Conservation (phyloP, 1,140 invertebrate species). For the Sinella curviseta region DNA sequence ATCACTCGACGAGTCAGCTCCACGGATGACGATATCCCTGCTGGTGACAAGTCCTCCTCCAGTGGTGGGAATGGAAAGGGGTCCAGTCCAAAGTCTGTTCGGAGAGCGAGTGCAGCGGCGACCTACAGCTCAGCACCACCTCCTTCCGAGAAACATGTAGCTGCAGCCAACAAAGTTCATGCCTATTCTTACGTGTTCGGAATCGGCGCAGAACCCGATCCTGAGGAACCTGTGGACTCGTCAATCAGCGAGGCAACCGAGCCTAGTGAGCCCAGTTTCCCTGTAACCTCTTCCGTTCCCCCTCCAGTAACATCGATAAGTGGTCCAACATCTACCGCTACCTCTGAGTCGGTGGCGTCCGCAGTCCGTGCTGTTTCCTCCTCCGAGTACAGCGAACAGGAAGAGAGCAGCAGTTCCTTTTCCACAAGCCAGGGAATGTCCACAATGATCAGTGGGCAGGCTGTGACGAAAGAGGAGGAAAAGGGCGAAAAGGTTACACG, state of each 20-base stretch:
- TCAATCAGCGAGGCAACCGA: background rate
- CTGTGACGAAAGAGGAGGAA: background rate
- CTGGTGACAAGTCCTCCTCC: background rate
- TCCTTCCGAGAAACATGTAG: background rate
- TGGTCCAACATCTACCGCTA: background rate
- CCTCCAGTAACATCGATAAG: background rate
- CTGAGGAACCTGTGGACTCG: slow-evolving; percentile 7
- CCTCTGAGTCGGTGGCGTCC: background rate
- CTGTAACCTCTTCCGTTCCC: background rate
- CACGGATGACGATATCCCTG: background rate
- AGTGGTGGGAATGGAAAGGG: background rate
- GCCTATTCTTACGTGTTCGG: slow-evolving; percentile 42
- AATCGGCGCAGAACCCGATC: slow-evolving; percentile 12
- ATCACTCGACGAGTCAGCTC: slow-evolving; percentile 39
- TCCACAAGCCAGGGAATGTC: background rate
- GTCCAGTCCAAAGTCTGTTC: background rate
- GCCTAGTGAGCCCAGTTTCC: background rate
- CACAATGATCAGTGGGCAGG: background rate
- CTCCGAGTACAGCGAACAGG: background rate
- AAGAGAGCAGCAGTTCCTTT: background rate
- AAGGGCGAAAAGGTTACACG: background rate
- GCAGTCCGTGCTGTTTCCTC: background rate
- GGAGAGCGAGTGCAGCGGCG: background rate
- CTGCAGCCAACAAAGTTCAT: slow-evolving; percentile 11
- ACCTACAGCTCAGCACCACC: background rate